Percentiles rank a stretch among this genome's conserved stretches.
Conservation (phyloP, 1,140 invertebrate species). For the Drosophila sturtevanti region DNA sequence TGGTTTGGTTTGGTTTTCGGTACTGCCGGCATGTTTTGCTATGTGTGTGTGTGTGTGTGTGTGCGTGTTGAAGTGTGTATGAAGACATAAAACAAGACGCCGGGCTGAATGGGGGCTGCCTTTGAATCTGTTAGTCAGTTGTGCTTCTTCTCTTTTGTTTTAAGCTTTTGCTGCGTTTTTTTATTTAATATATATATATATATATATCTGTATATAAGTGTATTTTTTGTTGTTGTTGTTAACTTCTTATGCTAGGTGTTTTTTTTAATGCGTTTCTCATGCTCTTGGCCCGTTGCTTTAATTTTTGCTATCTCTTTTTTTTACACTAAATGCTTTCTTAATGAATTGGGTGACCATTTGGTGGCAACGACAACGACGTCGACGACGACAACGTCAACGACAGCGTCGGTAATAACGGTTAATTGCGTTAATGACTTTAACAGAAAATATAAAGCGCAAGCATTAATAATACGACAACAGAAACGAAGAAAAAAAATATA, state of each 20-base stretch:
- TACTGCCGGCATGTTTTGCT: conserved; percentile 15
- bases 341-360: conserved; percentile 77
- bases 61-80: conserved; percentile 38
- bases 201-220: too few species aligned
- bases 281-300: conserved; percentile 73
- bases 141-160: conserved; percentile 17
- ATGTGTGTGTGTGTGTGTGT: conserved; percentile 36
- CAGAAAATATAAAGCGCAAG: conserved; percentile 75
- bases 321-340: conserved; percentile 71
- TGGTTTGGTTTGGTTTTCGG: not conserved
- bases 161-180: conserved; percentile 14
- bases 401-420: conserved; percentile 74
- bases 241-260: conserved; percentile 18
- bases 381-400: conserved; percentile 63
- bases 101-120: conserved; percentile 25
- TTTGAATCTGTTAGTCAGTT: conserved; percentile 12
- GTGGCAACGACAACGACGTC: conserved; percentile 47
- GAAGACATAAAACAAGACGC: conserved; percentile 67
- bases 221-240: conserved; percentile 41
- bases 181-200: too few species aligned
- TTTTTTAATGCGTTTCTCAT: conserved; percentile 78
- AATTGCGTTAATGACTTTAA: conserved; percentile 81
- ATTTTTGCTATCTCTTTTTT: conserved; percentile 21
- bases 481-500: not conserved
- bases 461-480: conserved; percentile 51